Evolutionary conservation across 1,140 invertebrate species (phyloP).

Genomic region (Nomia melanderi): DNA sequence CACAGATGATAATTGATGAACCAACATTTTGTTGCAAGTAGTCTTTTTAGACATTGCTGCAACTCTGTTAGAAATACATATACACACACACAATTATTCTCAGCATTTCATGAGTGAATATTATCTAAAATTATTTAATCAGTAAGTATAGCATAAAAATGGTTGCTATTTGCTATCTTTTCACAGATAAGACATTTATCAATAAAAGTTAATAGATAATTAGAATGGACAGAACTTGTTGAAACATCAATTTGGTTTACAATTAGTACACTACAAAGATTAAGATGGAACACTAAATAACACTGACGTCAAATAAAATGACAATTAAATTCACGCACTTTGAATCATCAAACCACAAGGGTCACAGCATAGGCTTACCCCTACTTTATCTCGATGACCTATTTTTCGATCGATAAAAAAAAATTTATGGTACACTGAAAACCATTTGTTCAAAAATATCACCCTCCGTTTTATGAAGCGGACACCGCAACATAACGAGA

Average conservation of each 20-base stretch:
- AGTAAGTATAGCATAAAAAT: neutral
- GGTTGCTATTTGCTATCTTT: no score
- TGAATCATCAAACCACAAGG: neutral
- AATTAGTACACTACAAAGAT: no score
- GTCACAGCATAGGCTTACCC: neutral
- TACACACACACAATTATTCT: neutral
- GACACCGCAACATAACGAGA: neutral
- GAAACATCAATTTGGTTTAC: no score
- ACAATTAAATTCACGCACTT: neutral
- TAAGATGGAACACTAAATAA: no score
- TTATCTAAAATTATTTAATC: neutral
- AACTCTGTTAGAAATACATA: slow-evolving; percentile 16
- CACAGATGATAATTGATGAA: slow-evolving; percentile 76
- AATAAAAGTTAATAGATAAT: neutral
- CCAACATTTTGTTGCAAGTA: slow-evolving; percentile 74
- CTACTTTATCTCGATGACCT: slow-evolving; percentile 23
- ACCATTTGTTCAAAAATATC: neutral
- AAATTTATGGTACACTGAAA: neutral
- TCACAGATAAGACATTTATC: neutral
- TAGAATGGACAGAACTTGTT: neutral
- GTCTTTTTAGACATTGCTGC: slow-evolving; percentile 72
- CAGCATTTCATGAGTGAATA: neutral
- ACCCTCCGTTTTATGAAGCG: neutral
- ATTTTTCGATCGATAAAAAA: slow-evolving; percentile 34
- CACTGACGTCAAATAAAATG: no score